Conservation (phyloP, 2,797 vertebrate species). For the Pristis pectinata region DNA sequence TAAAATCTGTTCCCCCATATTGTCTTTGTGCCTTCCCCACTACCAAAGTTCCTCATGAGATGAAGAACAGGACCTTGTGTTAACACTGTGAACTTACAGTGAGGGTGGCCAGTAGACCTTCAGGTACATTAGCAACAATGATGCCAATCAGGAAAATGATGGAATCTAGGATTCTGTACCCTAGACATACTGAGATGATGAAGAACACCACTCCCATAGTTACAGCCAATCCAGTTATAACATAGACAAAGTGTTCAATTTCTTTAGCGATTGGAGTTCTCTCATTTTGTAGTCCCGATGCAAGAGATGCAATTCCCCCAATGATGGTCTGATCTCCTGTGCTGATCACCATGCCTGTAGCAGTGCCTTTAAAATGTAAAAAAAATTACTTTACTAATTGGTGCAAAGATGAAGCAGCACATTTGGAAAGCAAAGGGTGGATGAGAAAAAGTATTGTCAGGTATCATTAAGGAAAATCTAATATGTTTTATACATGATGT, state of each 20-base stretch:
- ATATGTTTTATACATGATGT: too few species aligned
- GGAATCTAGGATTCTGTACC: conserved; percentile 57
- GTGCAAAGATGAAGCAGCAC: not conserved
- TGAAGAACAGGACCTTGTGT: not conserved
- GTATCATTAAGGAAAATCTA: too few species aligned
- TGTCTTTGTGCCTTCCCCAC: not conserved
- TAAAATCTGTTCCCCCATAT: not conserved
- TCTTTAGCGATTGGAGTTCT: conserved; percentile 66
- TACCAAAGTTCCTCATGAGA: not conserved
- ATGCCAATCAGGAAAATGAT: conserved; percentile 73
- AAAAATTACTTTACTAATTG: not conserved
- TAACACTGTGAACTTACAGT: conserved; percentile 54
- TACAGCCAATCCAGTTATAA: conserved; percentile 63
- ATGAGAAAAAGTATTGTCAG: not conserved
- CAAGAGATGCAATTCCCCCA: conserved; percentile 62
- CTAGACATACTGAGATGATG: conserved; percentile 60
- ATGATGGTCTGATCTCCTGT: conserved; percentile 65
- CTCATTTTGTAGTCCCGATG: conserved; percentile 59
- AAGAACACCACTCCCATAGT: conserved; percentile 63
- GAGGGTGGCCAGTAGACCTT: conserved; percentile 66
- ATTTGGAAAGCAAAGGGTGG: too few species aligned
- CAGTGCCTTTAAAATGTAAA: conserved; percentile 51
- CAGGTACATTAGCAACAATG: conserved; percentile 69
- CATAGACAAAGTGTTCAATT: conserved; percentile 67
- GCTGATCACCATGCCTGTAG: conserved; percentile 63